phyloP scores from a whole-genome alignment of 2,113 vertebrate species.

The Rhea americana region DNA sequence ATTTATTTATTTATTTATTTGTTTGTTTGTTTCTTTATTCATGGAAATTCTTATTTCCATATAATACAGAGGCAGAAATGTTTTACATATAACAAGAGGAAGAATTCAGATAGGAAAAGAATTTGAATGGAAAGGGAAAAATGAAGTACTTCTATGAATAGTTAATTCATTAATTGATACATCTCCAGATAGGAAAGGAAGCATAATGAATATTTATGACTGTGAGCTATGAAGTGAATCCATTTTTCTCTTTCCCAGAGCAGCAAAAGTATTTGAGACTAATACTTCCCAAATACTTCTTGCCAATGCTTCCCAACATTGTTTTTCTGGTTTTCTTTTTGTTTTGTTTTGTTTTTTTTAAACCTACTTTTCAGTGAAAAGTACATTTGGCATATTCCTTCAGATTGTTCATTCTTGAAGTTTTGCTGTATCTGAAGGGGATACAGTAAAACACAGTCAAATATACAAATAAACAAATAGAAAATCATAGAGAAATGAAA shows the following conservation, averaged over 20 bases:
- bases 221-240: neutral
- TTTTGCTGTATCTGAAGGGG: neutral
- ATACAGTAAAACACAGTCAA: too few relatives aligned
- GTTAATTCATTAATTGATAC: slow-evolving; percentile 47
- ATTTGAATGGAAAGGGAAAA: neutral
- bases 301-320: neutral
- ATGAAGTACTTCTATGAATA: neutral
- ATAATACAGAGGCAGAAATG: neutral
- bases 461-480: neutral
- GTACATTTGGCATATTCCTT: neutral
- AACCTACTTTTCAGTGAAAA: neutral
- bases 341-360: neutral
- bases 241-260: neutral
- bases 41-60: neutral
- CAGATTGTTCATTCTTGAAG: neutral
- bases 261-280: neutral
- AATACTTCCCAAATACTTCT: neutral
- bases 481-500: neutral
- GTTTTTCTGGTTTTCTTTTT: neutral
- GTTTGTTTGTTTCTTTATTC: neutral
- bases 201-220: slow-evolving; percentile 38
- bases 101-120: neutral
- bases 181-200: slow-evolving; percentile 17
- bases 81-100: neutral
- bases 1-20: neutral